Base-by-base conservation (phyloP, 2,888 invertebrate genomes). In the Drosophila quasianomalipes region DNA sequence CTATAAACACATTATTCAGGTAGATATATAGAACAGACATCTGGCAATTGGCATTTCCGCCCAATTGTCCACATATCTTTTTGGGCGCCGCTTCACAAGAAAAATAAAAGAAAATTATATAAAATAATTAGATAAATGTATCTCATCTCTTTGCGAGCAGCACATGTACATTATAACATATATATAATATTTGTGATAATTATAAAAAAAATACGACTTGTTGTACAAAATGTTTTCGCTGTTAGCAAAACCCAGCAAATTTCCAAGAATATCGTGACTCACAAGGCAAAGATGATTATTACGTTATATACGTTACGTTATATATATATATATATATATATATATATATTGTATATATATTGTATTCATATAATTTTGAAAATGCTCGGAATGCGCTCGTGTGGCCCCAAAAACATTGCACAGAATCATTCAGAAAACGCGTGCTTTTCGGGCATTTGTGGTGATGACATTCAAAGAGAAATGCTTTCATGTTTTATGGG, bases 11-110 rank as follows among this genome's bases (percentile, higher is more conserved):
- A 75, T 65, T 64, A 19, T 64, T 61, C 68, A 74, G 77, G 70
- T 80, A 74, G 63, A 62, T 60, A 60, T 64, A 57, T 35, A 39
- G 39, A 33, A 30, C 22, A 69, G 60, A 55, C 58, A 58, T 69
- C 68, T 74, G 76, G 74, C 62, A 74, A 73, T 84, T 79, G 90
- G 85, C 76, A 85, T 88, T 90, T 86, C 85, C 85, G 85, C 70
- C 85, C 79, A 72, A 68, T 83, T 89, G 85, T 87, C 90, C 87
- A 65, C 70, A 57, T 47, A 35, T 73, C 68, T 61, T 72, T 83
- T 63, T 60, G 41, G 67, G 51, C 85, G 89, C 85, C 89, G 58
- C 70, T 59, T 73, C 59, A 19, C 28, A 39, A 41, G 30, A 26
- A 28, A n/a, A 19, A 26, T 16, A 16, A 31, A 67, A 7, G 26